Percentiles rank a stretch among this genome's conserved stretches.
Conservation (phyloP, 2,113 vertebrate species). For the Oreochromis tanganicae region DNA sequence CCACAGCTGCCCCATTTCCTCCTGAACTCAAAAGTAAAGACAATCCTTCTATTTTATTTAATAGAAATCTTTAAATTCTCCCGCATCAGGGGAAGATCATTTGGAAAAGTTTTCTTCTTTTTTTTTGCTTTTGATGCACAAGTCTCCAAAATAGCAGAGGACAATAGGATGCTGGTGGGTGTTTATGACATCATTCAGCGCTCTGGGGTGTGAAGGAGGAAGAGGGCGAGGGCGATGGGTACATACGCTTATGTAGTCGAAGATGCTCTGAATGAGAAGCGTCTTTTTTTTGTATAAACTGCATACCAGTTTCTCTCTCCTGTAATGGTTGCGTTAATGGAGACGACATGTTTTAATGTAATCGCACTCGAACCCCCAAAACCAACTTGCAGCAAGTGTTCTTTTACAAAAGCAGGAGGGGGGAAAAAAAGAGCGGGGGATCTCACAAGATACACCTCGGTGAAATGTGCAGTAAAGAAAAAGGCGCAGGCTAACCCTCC, state of each 20-base stretch:
- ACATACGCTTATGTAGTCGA: neutral
- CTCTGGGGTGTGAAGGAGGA: constrained; percentile 17
- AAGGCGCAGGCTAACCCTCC: neutral
- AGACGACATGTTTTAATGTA: neutral
- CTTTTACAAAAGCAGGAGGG: constrained; percentile 33
- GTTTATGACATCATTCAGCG: constrained; percentile 61
- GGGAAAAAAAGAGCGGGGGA: neutral
- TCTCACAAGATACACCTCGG: constrained; percentile 30
- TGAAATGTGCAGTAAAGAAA: constrained; percentile 54
- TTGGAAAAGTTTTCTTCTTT: constrained; percentile 6
- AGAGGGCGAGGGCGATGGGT: neutral
- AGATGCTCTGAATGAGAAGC: neutral
- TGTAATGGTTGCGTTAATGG: neutral
- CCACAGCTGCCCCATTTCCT: constrained; percentile 6
- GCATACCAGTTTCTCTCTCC: constrained; percentile 45
- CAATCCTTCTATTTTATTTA: constrained; percentile 8
- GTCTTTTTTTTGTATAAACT: neutral
- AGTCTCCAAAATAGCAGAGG: constrained; percentile 43
- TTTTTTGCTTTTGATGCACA: constrained; percentile 37
- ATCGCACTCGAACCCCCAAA: neutral
- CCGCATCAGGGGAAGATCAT: constrained; percentile 24
- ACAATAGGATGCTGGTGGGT: constrained; percentile 65
- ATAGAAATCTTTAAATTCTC: constrained; percentile 50
- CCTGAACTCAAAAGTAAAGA: constrained; percentile 38
- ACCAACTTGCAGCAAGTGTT: constrained; percentile 2